A percentile compares a stretch with the other conserved stretches of the same genome.
Conservation (phyloP, 2,888 invertebrate genomes). For the Apamea sordens region DNA sequence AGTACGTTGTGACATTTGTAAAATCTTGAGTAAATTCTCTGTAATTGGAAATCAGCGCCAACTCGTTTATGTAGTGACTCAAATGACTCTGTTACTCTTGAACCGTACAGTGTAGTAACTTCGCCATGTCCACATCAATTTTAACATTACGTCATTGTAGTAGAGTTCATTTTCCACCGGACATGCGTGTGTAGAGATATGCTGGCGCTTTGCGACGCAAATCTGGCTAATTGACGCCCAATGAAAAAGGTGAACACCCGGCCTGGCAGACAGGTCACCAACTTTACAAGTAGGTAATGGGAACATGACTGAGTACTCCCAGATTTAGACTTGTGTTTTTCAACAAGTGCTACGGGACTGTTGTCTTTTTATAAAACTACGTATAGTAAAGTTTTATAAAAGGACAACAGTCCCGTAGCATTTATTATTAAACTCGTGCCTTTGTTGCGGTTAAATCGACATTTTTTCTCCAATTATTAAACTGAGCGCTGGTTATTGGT, state of each 20-base stretch:
- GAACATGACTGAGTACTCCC: neutral
- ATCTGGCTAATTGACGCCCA: conserved; percentile 75
- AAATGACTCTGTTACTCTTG: conserved; percentile 69
- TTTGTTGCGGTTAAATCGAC: neutral
- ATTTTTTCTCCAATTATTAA: neutral
- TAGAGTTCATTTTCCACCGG: conserved; percentile 55
- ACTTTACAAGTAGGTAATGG: conserved; percentile 36
- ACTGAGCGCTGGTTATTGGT: neutral
- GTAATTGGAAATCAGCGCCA: conserved; percentile 71
- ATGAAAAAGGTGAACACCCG: conserved; percentile 71
- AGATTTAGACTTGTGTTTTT: neutral
- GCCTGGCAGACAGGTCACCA: conserved; percentile 60
- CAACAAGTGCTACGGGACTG: too few species aligned
- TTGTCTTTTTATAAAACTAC: too few species aligned
- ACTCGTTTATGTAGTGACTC: conserved; percentile 67
- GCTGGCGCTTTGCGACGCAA: conserved; percentile 63
- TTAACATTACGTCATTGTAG: conserved; percentile 31
- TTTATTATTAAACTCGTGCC: conserved; percentile 2
- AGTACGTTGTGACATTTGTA: conserved; percentile 31
- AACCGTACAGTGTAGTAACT: conserved; percentile 56
- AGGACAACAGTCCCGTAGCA: neutral
- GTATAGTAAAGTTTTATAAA: neutral
- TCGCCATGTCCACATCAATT: conserved; percentile 33
- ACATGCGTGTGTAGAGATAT: conserved; percentile 32
- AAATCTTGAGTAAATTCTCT: conserved; percentile 54